Conservation (phyloP, 2,113 vertebrate species). For the Crotalus tigris region DNA sequence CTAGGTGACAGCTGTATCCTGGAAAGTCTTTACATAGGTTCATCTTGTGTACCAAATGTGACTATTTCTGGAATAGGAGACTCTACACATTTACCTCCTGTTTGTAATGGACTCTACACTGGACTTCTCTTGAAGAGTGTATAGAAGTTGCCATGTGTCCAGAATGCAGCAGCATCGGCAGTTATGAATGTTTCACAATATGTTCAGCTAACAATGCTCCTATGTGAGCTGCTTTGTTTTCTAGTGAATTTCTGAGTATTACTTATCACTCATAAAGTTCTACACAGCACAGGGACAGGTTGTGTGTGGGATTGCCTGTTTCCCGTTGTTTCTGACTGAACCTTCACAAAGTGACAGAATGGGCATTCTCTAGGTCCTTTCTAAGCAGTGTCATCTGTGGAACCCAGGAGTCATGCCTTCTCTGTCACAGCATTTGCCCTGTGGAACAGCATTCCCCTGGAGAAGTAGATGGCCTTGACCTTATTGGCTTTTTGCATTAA, state of each 20-base stretch:
- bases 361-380: not conserved
- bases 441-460: not conserved
- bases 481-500: not conserved
- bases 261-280: not conserved
- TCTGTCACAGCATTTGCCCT: not conserved
- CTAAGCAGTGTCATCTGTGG: not conserved
- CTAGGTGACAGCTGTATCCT: not conserved
- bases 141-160: not conserved
- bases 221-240: not conserved
- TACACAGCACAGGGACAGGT: not conserved
- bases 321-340: not conserved
- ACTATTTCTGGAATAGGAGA: not conserved
- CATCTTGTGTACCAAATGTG: not conserved
- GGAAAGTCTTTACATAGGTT: not conserved
- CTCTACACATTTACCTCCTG: not conserved
- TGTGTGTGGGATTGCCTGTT: not conserved
- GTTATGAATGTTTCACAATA: not conserved
- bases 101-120: not conserved
- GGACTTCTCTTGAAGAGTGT: not conserved
- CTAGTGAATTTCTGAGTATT: not conserved
- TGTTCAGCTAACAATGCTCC: not conserved
- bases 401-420: not conserved
- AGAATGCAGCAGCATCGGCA: not conserved
- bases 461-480: not conserved
- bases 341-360: not conserved